Conservation (phyloP, 2,113 vertebrate genomes). For the Orientallactaga bullata region DNA sequence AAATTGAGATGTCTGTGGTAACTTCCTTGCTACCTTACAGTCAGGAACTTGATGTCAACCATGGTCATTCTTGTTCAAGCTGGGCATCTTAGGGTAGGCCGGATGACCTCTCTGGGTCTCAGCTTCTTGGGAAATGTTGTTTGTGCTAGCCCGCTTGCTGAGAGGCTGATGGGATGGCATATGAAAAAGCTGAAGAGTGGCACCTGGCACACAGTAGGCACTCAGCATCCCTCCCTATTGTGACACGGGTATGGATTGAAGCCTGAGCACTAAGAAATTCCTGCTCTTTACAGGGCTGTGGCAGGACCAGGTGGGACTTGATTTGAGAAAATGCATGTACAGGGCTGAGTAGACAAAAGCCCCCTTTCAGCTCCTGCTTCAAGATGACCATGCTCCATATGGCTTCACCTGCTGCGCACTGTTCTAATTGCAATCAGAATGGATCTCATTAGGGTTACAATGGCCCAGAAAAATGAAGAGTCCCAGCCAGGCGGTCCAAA, state of each 20-base stretch:
- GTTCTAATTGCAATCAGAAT: slow-evolving; percentile 79
- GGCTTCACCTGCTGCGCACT: slow-evolving; percentile 78
- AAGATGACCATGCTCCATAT: slow-evolving; percentile 73
- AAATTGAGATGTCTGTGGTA: not conserved
- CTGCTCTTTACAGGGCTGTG: not conserved
- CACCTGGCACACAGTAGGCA: slow-evolving; percentile 53
- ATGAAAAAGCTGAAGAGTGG: not conserved
- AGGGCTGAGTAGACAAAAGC: slow-evolving; percentile 67
- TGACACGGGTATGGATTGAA: not conserved
- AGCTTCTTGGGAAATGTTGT: not conserved
- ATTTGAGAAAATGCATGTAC: slow-evolving; percentile 64
- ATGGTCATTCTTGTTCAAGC: not conserved
- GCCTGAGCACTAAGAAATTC: slow-evolving; percentile 53
- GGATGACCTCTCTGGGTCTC: not conserved
- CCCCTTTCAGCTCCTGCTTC: slow-evolving; percentile 70
- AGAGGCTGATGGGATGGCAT: not conserved
- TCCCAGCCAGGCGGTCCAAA: slow-evolving; percentile 20
- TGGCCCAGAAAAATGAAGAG: slow-evolving; percentile 70
- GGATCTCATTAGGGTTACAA: slow-evolving; percentile 81
- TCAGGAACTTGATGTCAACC: not conserved
- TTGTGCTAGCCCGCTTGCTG: not conserved
- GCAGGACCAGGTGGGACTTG: slow-evolving; percentile 72
- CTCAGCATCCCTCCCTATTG: not conserved
- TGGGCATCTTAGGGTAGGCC: not conserved
- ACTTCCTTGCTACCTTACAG: not conserved